Evolutionary conservation across 2,888 invertebrate species (phyloP), one percentile per base, ranked within the genome.

Genomic region (Monoplex corrugatus): DNA sequence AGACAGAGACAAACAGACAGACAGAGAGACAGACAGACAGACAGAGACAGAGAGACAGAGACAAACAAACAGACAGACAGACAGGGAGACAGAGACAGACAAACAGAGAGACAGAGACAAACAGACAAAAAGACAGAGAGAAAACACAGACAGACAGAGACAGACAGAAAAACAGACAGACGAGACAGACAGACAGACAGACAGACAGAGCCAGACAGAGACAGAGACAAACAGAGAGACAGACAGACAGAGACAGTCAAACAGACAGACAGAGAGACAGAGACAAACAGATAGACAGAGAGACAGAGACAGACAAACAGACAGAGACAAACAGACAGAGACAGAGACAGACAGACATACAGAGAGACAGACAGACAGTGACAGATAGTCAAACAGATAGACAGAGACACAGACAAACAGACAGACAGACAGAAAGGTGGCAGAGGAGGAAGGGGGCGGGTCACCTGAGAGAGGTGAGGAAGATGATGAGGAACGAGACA

Each of bases 401-500:
- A 57, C 57, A 57, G 57, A 57, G 57, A 57, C 57, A 57, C 57
- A 57, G 57, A 23, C 13, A 13, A 57, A 57, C 23, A 23, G 57
- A 57, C 57, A 57, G 16, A 23, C 57, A 19, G 57, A 23, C 16
- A 57, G 57, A 57, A 57, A 57, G 57, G 57, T 23, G 75, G 35
- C 13, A 28, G n/a, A 32, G n/a, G 75, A 32, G n/a, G n/a, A 35
- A 2, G 1, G 75, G 32, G 40, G 16, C n/a, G n/a, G 40, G 13
- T 44, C 84, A 86, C 86, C 86, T 86, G 40, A 86, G 23, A 38
- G 38, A 63, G 43, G 68, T 72, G 45, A 87, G 85, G 83, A 89
- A 90, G 3, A 82, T 87, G 0, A 90, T 86, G 44, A 89, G 84
- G 38, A 89, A 72, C 23, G 90, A 89, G 38, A 89, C 75, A 63